Conservation (phyloP, 2,888 invertebrate species). For the Sesia bembeciformis region DNA sequence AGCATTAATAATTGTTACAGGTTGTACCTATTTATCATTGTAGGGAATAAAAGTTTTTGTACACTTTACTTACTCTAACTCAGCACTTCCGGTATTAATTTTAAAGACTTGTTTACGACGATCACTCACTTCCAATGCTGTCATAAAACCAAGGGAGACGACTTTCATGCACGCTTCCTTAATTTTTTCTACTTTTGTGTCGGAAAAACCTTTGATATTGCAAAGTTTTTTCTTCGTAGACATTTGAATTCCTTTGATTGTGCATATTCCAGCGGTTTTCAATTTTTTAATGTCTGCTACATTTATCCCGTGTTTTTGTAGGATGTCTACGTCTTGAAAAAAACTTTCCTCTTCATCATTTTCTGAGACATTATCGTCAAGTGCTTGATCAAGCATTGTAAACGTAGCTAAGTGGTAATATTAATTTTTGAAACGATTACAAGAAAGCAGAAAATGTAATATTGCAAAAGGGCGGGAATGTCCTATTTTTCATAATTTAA, state of each 20-base stretch:
- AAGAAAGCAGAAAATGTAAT: no score
- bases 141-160: conserved; percentile 78
- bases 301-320: conserved; percentile 77
- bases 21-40: no score
- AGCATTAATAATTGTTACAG: no score
- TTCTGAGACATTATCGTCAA: conserved; percentile 60
- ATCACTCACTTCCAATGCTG: conserved; percentile 82
- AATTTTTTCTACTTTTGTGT: conserved; percentile 85
- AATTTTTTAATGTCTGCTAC: conserved; percentile 85
- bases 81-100: conserved; percentile 78
- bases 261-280: conserved; percentile 84
- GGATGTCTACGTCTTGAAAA: conserved; percentile 83
- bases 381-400: conserved; percentile 50
- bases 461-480: no score
- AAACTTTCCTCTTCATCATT: conserved; percentile 79
- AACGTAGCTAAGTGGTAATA: no score
- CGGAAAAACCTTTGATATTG: conserved; percentile 83
- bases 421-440: no score
- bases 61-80: conserved; percentile 78
- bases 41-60: no score
- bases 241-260: conserved; percentile 88
- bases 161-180: conserved; percentile 84
- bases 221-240: conserved; percentile 81
- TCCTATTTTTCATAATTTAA: no score
- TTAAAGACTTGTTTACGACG: conserved; percentile 82